Percentiles rank a stretch among this genome's conserved stretches.
Conservation (phyloP, 2,888 invertebrate species). For the Fabriciana adippe region DNA sequence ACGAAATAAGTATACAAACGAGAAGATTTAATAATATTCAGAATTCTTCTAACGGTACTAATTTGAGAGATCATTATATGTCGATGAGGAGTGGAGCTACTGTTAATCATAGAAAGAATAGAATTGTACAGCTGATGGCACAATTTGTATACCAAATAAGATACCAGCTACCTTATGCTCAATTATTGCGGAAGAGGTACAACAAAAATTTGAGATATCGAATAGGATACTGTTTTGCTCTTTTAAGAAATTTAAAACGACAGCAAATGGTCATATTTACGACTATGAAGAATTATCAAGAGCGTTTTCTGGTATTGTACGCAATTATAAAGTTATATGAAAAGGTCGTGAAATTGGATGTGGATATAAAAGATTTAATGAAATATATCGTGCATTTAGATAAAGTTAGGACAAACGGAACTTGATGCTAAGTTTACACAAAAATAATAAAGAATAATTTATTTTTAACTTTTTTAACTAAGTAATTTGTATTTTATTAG, state of each 20-base stretch:
- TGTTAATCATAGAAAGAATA: slow-evolving; percentile 26
- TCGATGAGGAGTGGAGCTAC: not conserved
- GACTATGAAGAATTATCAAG: slow-evolving; percentile 23
- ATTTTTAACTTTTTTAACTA: not conserved
- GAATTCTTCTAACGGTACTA: not conserved
- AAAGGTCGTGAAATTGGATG: slow-evolving; percentile 47
- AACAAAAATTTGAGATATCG: slow-evolving; percentile 41
- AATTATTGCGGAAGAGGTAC: slow-evolving; percentile 51
- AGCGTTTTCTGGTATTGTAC: slow-evolving; percentile 27
- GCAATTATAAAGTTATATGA: slow-evolving; percentile 48
- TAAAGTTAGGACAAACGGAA: not conserved
- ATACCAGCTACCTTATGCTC: slow-evolving; percentile 49
- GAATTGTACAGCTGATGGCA: slow-evolving; percentile 43
- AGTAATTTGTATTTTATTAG: too few relatives aligned
- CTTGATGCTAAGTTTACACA: not conserved
- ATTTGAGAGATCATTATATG: slow-evolving; percentile 28
- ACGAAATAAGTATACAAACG: slow-evolving; percentile 44
- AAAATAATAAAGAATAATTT: not conserved
- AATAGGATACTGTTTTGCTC: slow-evolving; percentile 51
- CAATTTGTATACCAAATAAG: slow-evolving; percentile 54
- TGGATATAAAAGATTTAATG: slow-evolving; percentile 47
- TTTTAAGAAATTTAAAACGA: slow-evolving; percentile 45
- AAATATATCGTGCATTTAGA: slow-evolving; percentile 32
- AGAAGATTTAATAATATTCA: slow-evolving; percentile 43
- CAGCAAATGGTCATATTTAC: slow-evolving; percentile 46